Evolutionary conservation across 2,113 vertebrate species (phyloP), one percentile per base, ranked within the genome.

Genomic region (Sula dactylatra): DNA sequence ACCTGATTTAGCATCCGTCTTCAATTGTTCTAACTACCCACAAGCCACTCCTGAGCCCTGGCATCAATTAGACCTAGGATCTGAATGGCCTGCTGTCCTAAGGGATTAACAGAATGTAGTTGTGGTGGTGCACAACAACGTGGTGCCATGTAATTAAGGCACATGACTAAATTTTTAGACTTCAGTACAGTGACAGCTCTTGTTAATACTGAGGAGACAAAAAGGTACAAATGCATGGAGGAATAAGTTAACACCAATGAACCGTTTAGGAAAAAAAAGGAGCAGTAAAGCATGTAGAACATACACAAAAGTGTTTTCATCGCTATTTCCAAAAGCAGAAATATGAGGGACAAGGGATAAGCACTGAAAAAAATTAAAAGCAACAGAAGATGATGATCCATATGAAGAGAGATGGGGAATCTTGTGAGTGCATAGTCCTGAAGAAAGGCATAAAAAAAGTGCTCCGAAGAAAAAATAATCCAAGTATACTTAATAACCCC

Each of bases 41-140:
- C 14, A 79, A 76, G 16, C 13, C 21, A 14, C 12, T 76, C n/a
- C 38, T 76, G 56, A 88, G 26, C 14, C 36, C n/a, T 85, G 34
- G 26, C 17, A 78, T 52, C 34, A 49, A 27, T 69, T 25, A 45
- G 22, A 42, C 29, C 65, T 7, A 56, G 45, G 26, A 81, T 34
- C 34, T 19, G 0, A 0, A 82, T 16, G 44, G 36, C 50, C 31
- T 0, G 0, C 40, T 82, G 24, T 44, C 32, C 49, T 27, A 70
- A 50, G 17, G 34, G 40, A 64, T 45, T 58, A 76, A 64, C 4
- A 66, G 34, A 56, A 66, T 49, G 92, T 40, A 82, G 25, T 2
- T 16, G 6, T 4, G 5, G 42, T 40, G 47, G 40, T 62, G 25
- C 32, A 82, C 10, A 62, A 47, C 44, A 50, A 62, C 5, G 2